A percentile compares a stretch with the other conserved stretches of the same genome.
These are phyloP conservation scores for Onychomys leucogaster DNA, from an alignment of 2,797 vertebrate species.

Conservation along the genomic window DNA sequence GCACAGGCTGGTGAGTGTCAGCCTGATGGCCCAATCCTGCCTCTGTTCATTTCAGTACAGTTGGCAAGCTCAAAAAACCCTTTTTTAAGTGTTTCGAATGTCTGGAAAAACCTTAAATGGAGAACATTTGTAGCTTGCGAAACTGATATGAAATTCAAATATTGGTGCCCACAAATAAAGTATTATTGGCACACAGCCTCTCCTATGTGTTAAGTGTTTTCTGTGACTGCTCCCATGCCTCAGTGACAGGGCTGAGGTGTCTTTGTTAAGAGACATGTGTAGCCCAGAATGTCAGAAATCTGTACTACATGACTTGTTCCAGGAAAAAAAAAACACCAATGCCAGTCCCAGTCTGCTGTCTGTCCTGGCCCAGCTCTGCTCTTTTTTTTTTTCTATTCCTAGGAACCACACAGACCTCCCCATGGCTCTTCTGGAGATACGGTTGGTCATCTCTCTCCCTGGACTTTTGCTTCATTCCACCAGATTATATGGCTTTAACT, in stretches of 20 bases:
- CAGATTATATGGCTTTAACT: not conserved
- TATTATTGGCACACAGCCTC: not conserved
- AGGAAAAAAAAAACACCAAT: not conserved
- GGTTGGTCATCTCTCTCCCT: fast-evolving
- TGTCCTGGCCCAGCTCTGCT: fast-evolving
- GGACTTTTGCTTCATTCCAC: not conserved
- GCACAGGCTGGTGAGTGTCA: not conserved
- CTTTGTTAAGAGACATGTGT: not conserved
- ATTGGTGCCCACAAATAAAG: not conserved
- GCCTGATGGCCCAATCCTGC: not conserved
- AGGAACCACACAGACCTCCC: fast-evolving
- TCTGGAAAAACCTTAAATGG: not conserved
- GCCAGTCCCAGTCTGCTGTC: not conserved
- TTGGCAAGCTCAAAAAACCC: not conserved
- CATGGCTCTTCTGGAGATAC: fast-evolving
- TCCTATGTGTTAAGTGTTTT: not conserved
- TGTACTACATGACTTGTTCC: not conserved
- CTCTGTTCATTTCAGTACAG: not conserved
- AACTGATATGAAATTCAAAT: conserved; percentile 38
- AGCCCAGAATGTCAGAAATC: not conserved
- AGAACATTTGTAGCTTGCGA: not conserved
- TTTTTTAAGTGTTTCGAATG: not conserved
- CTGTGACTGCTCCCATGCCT: not conserved
- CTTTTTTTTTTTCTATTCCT: fast-evolving
- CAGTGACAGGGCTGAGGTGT: fast-evolving